Evolutionary conservation across 2,113 vertebrate species (phyloP), one percentile per base, ranked within the genome.

Genomic region (Myrmecobius fasciatus): DNA sequence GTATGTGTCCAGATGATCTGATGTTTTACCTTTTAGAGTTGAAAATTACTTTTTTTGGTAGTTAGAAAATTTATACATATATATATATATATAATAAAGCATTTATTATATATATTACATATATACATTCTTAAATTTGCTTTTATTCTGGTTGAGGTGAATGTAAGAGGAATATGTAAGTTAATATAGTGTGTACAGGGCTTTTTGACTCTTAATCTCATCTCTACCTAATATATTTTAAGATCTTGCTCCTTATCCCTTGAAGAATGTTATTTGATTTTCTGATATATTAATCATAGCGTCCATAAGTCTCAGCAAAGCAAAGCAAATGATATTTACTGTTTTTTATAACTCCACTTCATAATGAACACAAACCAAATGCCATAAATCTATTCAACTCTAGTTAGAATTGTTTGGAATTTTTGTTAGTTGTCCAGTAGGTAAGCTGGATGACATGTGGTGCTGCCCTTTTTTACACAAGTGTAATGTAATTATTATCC

Each of bases 391-490:
- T 98, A 97, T 98, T 98, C 97, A 98, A 97, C 98, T 98, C 98
- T 96, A 95, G 97, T 98, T 98, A 97, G 97, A 98, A 97, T 98
- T 98, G 92, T 98, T 98, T 95, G 97, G 95, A 94, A 97, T 95
- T 98, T 98, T 98, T 98, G 97, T 98, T 97, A 67, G 98, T 98
- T 98, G 98, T 98, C 98, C 97, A 91, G 98, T 91, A 43, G 2
- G 46, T 94, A 96, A 97, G 89, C 98, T 98, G 97, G 98, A 98
- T 92, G 97, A 97, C 97, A 89, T 95, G 98, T 98, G 98, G 98
- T 99, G 98, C 98, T 99, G 98, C 98, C 96, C 96, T 98, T 98
- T 83, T 98, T 98, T 98, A 98, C 96, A 97, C 92, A 97, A 43
- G 54, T 94, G 96, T 98, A 94, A 96, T 97, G 96, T 98, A 97